Evolutionary conservation across 1,140 invertebrate species (phyloP).

Genomic region (Lepidurus packardi): DNA sequence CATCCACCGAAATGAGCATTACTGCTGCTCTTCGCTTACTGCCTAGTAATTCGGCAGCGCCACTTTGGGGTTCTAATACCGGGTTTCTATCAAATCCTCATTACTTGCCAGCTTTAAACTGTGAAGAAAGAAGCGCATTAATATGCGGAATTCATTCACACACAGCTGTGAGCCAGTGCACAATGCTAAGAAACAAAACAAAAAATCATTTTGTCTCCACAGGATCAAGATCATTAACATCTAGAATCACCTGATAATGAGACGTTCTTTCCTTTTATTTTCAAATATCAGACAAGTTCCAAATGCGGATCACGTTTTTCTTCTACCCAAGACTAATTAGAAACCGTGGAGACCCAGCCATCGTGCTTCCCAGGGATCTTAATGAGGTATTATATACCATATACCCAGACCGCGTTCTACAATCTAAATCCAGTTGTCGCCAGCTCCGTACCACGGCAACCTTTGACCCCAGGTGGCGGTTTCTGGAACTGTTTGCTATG

Average conservation of each 20-base stretch:
- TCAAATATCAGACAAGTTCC: neutral
- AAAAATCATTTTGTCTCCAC: neutral
- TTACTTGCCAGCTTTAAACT: neutral
- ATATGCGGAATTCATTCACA: neutral
- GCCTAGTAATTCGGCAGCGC: neutral
- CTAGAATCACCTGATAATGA: neutral
- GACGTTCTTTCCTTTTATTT: neutral
- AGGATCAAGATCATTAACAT: neutral
- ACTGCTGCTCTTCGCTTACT: neutral
- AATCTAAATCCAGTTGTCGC: neutral
- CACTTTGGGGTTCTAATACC: neutral
- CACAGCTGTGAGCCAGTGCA: neutral
- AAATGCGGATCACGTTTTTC: neutral
- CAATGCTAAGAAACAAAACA: neutral
- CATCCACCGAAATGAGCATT: neutral
- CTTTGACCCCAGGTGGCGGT: neutral
- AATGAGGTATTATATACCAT: neutral
- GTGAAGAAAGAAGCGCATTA: neutral
- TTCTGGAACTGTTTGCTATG: neutral
- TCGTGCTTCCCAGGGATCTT: neutral
- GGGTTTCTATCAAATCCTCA: slow-evolving; percentile 1
- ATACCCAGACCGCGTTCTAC: neutral
- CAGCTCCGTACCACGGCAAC: neutral
- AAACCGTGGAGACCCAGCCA: neutral
- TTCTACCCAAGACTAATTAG: neutral